A percentile compares a stretch with the other conserved stretches of the same genome.
Conservation (phyloP, 2,888 invertebrate species). For the Thelaira solivaga region DNA sequence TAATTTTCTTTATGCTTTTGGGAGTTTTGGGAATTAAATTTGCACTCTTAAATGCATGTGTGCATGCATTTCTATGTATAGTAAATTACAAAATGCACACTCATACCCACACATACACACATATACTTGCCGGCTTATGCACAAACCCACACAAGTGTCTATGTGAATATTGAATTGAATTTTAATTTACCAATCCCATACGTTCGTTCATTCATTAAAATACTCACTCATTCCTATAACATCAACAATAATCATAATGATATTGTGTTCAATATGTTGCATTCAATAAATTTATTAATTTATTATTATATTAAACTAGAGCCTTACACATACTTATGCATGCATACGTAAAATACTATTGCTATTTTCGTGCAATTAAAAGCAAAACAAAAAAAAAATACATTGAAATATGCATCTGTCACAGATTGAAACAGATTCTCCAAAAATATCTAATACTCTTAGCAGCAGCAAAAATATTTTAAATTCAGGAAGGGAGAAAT, state of each 20-base stretch:
- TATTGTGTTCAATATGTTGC: slow-evolving; percentile 55
- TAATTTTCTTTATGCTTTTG: slow-evolving; percentile 71
- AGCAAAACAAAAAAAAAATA: no score
- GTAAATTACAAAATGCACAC: not conserved
- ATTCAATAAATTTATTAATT: slow-evolving; percentile 60
- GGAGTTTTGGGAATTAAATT: slow-evolving; percentile 73
- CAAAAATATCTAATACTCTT: not conserved
- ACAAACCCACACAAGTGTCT: not conserved
- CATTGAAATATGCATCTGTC: slow-evolving; percentile 38
- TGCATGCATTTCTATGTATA: not conserved
- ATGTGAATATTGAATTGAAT: slow-evolving; percentile 71
- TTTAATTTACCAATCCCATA: slow-evolving; percentile 66
- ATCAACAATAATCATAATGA: slow-evolving; percentile 21
- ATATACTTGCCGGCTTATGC: not conserved
- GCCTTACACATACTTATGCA: not conserved
- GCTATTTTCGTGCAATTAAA: not conserved
- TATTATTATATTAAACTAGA: slow-evolving; percentile 57
- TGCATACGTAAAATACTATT: not conserved
- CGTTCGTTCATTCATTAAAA: slow-evolving; percentile 9
- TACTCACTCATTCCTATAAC: slow-evolving; percentile 5
- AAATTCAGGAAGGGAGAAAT: no score
- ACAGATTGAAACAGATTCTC: slow-evolving; percentile 15
- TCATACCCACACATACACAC: not conserved
- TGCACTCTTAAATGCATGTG: slow-evolving; percentile 65
- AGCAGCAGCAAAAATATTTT: not conserved